Evolutionary conservation across 2,888 invertebrate species (phyloP).

Genomic region (Odiellus spinosus): DNA sequence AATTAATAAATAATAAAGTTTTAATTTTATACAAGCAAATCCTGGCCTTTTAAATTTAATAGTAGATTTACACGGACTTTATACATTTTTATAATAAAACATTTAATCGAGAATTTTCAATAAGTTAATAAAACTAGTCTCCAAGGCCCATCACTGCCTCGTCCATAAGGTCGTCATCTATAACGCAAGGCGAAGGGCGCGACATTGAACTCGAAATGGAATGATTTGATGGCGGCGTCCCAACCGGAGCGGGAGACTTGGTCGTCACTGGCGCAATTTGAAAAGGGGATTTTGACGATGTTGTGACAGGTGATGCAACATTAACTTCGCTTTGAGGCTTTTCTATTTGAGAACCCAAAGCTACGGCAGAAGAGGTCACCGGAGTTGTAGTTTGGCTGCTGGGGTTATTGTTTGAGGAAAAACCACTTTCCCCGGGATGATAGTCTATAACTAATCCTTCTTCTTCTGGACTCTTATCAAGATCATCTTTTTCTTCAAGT

Average conservation of each 20-base stretch:
- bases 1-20: too few relatives aligned
- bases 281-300: conserved; percentile 28
- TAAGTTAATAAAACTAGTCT: conserved; percentile 29
- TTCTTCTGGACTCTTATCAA: conserved; percentile 27
- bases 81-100: too few relatives aligned
- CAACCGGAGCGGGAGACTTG: conserved; percentile 28
- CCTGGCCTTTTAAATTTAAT: too few relatives aligned
- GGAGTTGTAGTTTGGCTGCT: conserved; percentile 7
- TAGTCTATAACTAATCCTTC: conserved; percentile 31
- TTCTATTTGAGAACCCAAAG: not conserved
- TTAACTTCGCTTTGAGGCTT: conserved; percentile 7
- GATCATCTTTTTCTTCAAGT: too few relatives aligned
- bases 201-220: conserved; percentile 21
- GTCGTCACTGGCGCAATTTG: conserved; percentile 15
- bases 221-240: conserved; percentile 46
- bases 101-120: too few relatives aligned
- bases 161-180: conserved; percentile 80
- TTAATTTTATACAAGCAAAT: too few relatives aligned
- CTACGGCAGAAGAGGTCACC: conserved; percentile 9
- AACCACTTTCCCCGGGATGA: conserved; percentile 17
- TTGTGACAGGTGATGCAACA: conserved; percentile 13
- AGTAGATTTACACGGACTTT: too few relatives aligned
- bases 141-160: conserved; percentile 64
- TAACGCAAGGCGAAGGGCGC: conserved; percentile 51
- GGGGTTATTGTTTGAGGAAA: conserved; percentile 11